Evolutionary conservation across 2,113 vertebrate species (phyloP), one percentile per base, ranked within the genome.

Genomic region (Cryptotis parvus): DNA sequence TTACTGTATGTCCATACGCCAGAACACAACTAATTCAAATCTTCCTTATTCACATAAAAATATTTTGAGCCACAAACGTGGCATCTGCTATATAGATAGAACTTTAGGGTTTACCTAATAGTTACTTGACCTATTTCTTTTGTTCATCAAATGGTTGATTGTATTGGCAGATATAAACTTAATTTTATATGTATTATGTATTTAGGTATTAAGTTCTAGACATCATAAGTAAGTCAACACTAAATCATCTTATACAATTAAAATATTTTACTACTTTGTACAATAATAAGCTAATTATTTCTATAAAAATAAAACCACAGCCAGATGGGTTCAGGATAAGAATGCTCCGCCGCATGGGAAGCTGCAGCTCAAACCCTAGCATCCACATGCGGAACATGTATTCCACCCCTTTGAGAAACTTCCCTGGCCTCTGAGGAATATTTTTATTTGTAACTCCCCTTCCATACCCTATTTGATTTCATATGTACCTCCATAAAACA

Each of bases 1-100:
- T 93, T 94, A 84, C 87, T 84, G 84, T 88, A 91, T 39, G 41
- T 18, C 58, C 91, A 95, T 77, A 93, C 94, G 92, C 58, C 84
- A 92, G 49, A 87, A 78, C 61, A 89, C 37, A 93, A 94, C 52
- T 52, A 70, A 78, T 63, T 95, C 45, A 87, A 43, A 78, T 78
- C 77, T 91, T 78, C 77, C 49, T 55, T 86, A 92, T 89, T 93
- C 63, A 91, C 87, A 33, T 73, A 70, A 58, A 91, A 94, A 88
- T 63, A 24, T 91, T 94, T 90, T 90, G 35, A 76, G 41, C 70
- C 69, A 82, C 75, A 88, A 89, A 79, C 63, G 20, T 27, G 16
- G 66, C 66, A 79, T 90, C 81, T 95, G 88, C 82, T 49, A 33
- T 5, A 79, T 41, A 12, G 16, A 68, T 22, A 92, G 55, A 94